Evolutionary conservation across 2,888 invertebrate genomes (phyloP).

Genomic region (Nymphalis polychloros): DNA sequence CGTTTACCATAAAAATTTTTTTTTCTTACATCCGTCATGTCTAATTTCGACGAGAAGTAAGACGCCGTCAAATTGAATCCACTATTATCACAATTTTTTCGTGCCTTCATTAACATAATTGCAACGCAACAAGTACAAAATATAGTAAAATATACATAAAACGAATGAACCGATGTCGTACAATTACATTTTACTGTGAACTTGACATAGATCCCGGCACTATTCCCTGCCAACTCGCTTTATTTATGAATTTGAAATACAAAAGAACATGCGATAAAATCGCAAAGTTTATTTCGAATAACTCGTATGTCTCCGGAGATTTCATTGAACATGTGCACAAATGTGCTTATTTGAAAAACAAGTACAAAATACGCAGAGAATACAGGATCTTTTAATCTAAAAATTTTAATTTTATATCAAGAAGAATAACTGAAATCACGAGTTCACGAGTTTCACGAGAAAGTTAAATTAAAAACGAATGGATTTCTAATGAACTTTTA

Average conservation of each 20-base stretch:
- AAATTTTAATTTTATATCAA: too few relatives aligned
- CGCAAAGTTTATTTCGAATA: slow-evolving; percentile 25
- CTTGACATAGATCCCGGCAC: slow-evolving; percentile 44
- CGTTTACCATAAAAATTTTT: too few relatives aligned
- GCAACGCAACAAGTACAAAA: background rate
- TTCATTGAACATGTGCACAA: background rate
- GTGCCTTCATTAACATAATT: background rate
- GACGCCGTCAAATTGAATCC: too few relatives aligned
- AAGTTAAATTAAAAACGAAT: too few relatives aligned
- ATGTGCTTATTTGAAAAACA: background rate
- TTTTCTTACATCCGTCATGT: too few relatives aligned
- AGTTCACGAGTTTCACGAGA: too few relatives aligned
- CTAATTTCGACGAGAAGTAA: too few relatives aligned
- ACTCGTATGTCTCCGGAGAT: slow-evolving; percentile 7
- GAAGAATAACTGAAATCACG: too few relatives aligned
- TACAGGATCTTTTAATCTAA: too few relatives aligned
- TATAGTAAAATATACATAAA: background rate
- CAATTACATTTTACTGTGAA: slow-evolving; percentile 36
- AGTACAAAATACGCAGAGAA: too few relatives aligned
- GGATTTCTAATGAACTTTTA: too few relatives aligned
- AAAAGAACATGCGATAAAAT: slow-evolving; percentile 25
- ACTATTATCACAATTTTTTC: background rate
- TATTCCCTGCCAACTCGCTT: slow-evolving; percentile 35
- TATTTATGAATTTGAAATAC: slow-evolving; percentile 38
- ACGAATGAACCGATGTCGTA: slow-evolving; percentile 4